Conservation (phyloP, 2,113 vertebrate genomes). For the zebrafish (Danio rerio) region DNA sequence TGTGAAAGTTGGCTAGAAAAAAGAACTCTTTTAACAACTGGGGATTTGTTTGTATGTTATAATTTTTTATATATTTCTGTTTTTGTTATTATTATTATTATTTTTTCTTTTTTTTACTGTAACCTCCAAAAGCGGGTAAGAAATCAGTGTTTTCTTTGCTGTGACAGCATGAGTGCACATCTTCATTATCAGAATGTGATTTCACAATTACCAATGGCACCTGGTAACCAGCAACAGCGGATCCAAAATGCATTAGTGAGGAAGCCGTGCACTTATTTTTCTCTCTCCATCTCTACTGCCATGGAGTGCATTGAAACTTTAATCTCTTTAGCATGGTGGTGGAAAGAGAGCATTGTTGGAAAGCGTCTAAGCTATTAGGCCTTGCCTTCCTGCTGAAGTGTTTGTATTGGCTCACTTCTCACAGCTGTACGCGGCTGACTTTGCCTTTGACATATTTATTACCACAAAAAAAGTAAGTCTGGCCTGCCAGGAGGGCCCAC, state of each 20-base stretch:
- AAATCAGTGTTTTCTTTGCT: constrained; percentile 40
- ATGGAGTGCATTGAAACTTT: constrained; percentile 32
- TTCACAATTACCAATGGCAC: not conserved
- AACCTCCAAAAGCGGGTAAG: not conserved
- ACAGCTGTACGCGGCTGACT: constrained; percentile 40
- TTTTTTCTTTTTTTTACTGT: too few species aligned
- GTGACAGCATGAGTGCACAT: not conserved
- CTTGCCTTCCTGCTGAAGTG: constrained; percentile 46
- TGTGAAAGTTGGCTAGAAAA: too few species aligned
- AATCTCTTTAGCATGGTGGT: constrained; percentile 49
- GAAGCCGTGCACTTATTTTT: constrained; percentile 10
- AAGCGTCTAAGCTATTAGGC: constrained; percentile 48
- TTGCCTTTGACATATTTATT: constrained; percentile 53
- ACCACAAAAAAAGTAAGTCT: constrained; percentile 26
- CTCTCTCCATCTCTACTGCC: constrained; percentile 37
- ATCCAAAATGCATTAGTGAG: constrained; percentile 29
- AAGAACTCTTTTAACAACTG: too few species aligned
- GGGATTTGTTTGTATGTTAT: too few species aligned
- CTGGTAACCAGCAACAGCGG: constrained; percentile 11
- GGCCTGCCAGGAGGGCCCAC: constrained; percentile 50
- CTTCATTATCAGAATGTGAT: constrained; percentile 2
- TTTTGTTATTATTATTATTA: too few species aligned
- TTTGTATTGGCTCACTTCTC: constrained; percentile 52
- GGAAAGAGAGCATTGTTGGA: constrained; percentile 52
- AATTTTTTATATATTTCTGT: too few species aligned